Base-by-base conservation (phyloP, 2,888 invertebrate species). In the Globia sparganii region DNA sequence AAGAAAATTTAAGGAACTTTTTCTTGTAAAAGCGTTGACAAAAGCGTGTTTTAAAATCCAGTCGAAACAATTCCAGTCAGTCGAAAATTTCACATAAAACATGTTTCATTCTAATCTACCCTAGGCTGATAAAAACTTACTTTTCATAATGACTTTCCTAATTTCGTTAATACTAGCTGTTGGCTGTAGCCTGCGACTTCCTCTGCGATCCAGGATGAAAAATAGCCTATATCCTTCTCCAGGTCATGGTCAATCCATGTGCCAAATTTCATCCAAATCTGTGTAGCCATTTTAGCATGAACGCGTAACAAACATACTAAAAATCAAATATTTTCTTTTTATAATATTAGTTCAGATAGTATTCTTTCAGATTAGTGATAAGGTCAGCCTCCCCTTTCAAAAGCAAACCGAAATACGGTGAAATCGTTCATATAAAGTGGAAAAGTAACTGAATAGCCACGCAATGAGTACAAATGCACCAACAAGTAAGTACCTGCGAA, bases 381-480 rank as follows among this genome's bases (percentile, higher is more conserved):
- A 59, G 9, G 21, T 31, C 0, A 1, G 31, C 31, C 8, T 59
- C 18, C 31, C 21, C 61, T 0, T 72, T 72, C 13, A 56, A 80
- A 80, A 72, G 15, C 49, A 25, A 46, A 31, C 43, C 56, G 21
- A 37, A 31, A 72, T 28, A 58, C 25, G 11, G 15, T 53, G 15
- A 59, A 49, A 75, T 59, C 13, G 31, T 18, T 49, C 40, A 34
- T 74, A 58, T 13, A 25, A 43, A 34, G 4, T 40, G 18, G 34
- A 66, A 58, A 75, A 53, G 46, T 56, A 62, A 65, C n/a, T 37
- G 43, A 67, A 83, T 28, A 9, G n/a, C n/a, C 53, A 78, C 64
- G 67, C 49, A 75, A 75, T 69, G 56, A 75, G 64, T 69, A 43
- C 31, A 62, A 58, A 71, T 46, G 68, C 67, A 37, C 18, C 8